Conservation (phyloP, 1,140 invertebrate species). For the Carposina sasakii region DNA sequence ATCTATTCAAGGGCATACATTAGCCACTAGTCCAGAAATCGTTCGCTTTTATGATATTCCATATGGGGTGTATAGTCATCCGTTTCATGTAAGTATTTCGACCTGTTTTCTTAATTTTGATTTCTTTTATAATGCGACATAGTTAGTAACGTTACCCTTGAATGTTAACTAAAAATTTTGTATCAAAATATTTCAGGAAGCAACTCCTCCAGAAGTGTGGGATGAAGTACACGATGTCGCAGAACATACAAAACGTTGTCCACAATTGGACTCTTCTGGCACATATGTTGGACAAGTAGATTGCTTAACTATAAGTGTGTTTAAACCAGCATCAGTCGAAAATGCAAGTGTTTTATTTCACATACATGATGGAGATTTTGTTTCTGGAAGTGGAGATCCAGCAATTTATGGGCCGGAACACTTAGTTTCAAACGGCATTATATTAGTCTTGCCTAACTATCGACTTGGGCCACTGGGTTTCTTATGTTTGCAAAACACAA, state of each 20-base stretch:
- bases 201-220: constrained; percentile 62
- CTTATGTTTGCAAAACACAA: constrained; percentile 40
- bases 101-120: too few species aligned
- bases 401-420: constrained; percentile 37
- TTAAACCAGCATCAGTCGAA: constrained; percentile 19
- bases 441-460: constrained; percentile 54
- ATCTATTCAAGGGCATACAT: too few species aligned
- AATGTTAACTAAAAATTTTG: constrained; percentile 2
- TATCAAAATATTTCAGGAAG: constrained; percentile 62
- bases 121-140: too few species aligned
- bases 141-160: too few species aligned
- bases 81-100: constrained; percentile 27
- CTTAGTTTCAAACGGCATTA: constrained; percentile 33
- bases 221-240: constrained; percentile 49
- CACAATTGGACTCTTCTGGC: constrained; percentile 32
- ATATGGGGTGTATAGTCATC: too few species aligned
- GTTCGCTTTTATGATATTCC: too few species aligned
- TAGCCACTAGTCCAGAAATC: too few species aligned
- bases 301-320: constrained; percentile 54
- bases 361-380: constrained; percentile 43
- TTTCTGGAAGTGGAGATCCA: constrained; percentile 41
- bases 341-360: constrained; percentile 44
- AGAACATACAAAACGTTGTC: constrained; percentile 54
- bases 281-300: constrained; percentile 25
- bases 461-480: constrained; percentile 53